Percentiles rank a stretch among this genome's conserved stretches.
Evolutionary conservation across 30 jellyfish, hydroid and myxozoan species (phyloP).

Genomic region (Aurelia coerulea): DNA sequence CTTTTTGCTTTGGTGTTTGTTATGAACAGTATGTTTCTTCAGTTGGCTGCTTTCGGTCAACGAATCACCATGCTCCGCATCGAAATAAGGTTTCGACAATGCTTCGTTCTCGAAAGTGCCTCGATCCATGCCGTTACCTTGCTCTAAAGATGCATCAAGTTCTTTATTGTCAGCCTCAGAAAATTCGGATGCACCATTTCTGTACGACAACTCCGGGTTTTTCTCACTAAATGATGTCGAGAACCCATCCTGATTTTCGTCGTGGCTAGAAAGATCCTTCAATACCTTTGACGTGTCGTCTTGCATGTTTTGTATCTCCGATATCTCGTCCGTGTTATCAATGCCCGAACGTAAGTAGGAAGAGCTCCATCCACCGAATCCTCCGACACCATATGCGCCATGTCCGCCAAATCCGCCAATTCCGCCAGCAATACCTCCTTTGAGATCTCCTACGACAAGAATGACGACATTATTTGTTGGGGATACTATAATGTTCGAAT

Average conservation of each 20-base stretch:
- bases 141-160: conserved; percentile 15
- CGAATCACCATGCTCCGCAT: conserved; percentile 41
- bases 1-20: conserved; percentile 8
- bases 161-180: background rate
- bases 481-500: too few species aligned
- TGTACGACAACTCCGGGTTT: conserved; percentile 19
- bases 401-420: conserved; percentile 1
- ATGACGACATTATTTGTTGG: background rate
- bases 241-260: conserved; percentile 37
- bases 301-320: conserved; percentile 24
- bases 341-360: conserved; percentile 14
- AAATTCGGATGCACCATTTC: background rate
- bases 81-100: conserved; percentile 32
- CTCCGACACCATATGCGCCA: background rate
- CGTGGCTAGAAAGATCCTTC: conserved; percentile 15
- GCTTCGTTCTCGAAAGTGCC: conserved; percentile 34
- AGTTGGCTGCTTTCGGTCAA: background rate
- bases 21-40: conserved; percentile 17
- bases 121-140: conserved; percentile 37
- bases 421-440: conserved; percentile 30
- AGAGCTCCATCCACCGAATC: conserved; percentile 40
- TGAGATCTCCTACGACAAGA: conserved; percentile 30
- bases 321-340: background rate
- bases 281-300: conserved; percentile 54
- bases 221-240: conserved; percentile 24